A percentile compares a stretch with the other conserved stretches of the same genome.
Conservation (phyloP, 2,888 invertebrate species). For the Folsomia candida region DNA sequence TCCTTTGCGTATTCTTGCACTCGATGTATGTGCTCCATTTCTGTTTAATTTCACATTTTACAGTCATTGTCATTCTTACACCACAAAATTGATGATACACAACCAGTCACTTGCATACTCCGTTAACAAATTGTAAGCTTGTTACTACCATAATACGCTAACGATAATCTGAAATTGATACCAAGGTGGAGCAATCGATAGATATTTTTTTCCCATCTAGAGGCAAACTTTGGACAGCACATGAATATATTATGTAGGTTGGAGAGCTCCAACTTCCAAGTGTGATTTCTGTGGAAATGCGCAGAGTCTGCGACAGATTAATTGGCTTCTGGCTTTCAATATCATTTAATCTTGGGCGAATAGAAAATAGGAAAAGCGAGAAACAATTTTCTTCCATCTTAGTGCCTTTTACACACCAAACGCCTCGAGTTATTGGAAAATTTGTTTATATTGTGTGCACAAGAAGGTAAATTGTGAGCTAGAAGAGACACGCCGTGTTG, state of each 20-base stretch:
- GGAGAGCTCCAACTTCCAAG: no score
- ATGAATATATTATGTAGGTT: no score
- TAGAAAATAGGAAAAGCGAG: neutral
- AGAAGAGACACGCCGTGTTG: conserved; percentile 35
- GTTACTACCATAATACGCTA: no score
- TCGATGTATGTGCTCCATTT: neutral
- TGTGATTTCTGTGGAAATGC: neutral
- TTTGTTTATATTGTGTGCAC: conserved; percentile 5
- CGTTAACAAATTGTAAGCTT: no score
- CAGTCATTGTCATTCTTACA: neutral
- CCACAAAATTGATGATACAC: neutral
- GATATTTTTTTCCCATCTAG: no score
- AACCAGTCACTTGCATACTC: neutral
- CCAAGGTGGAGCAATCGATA: no score
- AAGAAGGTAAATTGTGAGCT: neutral
- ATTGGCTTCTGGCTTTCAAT: neutral
- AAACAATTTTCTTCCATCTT: conserved; percentile 28
- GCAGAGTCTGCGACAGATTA: neutral
- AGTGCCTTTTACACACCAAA: conserved; percentile 25
- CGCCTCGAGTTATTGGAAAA: conserved; percentile 36
- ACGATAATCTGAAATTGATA: no score
- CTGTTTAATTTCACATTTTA: neutral
- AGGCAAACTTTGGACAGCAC: no score
- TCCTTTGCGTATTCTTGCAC: neutral
- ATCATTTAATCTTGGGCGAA: neutral